These are phyloP conservation scores for Capreolus pygargus DNA, from an alignment of 2,113 vertebrate genomes.

Conservation along the genomic window DNA sequence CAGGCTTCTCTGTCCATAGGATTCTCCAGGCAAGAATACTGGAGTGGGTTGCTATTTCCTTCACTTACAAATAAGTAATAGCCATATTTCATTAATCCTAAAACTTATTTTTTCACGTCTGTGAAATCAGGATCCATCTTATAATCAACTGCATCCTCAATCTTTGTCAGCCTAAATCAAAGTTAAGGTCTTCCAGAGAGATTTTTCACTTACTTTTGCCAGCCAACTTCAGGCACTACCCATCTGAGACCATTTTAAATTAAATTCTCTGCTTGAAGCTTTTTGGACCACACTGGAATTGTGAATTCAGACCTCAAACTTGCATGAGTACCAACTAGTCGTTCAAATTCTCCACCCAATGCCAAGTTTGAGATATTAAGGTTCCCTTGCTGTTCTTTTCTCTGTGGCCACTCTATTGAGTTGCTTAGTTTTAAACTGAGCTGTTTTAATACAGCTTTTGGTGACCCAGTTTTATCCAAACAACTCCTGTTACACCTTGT, in stretches of 20 bases:
- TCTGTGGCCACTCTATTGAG: background rate
- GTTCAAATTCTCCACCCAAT: slow-evolving; percentile 18
- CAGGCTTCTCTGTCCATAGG: background rate
- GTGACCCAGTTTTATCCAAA: background rate
- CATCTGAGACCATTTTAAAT: slow-evolving; percentile 47
- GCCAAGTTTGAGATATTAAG: background rate
- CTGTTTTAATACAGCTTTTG: background rate
- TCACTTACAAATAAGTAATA: slow-evolving; percentile 7
- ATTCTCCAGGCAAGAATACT: background rate
- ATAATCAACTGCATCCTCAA: background rate
- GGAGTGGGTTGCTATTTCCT: background rate
- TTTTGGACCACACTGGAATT: slow-evolving; percentile 31
- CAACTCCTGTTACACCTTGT: background rate
- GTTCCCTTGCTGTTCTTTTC: background rate
- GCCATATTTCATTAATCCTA: slow-evolving; percentile 20
- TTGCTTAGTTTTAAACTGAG: background rate
- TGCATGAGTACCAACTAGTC: background rate
- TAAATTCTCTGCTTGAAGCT: slow-evolving; percentile 37
- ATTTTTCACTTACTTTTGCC: slow-evolving; percentile 20
- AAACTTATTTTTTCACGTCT: slow-evolving; percentile 1
- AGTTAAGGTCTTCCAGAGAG: slow-evolving; percentile 3
- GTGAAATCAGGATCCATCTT: background rate
- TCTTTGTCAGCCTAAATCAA: background rate
- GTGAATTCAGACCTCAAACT: slow-evolving; percentile 38
- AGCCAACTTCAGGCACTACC: background rate